phyloP scores from a whole-genome alignment of 2,888 invertebrate species.

The Xylocampa areola region DNA sequence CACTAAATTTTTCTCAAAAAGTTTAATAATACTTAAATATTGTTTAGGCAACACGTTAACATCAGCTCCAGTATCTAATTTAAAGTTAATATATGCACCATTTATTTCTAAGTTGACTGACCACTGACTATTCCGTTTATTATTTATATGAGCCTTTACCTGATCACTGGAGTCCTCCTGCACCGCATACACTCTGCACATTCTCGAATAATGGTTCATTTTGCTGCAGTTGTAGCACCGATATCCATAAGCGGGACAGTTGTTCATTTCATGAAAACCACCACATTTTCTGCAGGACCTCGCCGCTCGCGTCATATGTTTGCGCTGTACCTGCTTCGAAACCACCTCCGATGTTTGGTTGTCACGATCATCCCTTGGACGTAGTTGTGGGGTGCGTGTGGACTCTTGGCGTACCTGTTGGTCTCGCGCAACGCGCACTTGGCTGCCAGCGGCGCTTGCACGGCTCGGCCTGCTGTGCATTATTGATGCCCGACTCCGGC shows the following conservation, averaged over 20 bases:
- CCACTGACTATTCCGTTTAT: slow-evolving; percentile 29
- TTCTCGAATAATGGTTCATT: slow-evolving; percentile 43
- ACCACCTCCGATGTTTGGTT: not conserved
- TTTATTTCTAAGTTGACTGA: slow-evolving; percentile 34
- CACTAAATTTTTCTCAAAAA: slow-evolving; percentile 27
- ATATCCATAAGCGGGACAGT: slow-evolving; percentile 46
- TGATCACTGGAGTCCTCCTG: slow-evolving; percentile 41
- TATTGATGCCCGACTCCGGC: too few relatives aligned
- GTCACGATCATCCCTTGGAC: too few relatives aligned
- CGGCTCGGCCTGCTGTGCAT: too few relatives aligned
- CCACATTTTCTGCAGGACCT: slow-evolving; percentile 33
- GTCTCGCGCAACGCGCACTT: too few relatives aligned
- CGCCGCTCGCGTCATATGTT: not conserved
- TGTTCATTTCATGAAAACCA: slow-evolving; percentile 13
- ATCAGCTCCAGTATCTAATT: slow-evolving; percentile 53
- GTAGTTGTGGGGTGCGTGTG: too few relatives aligned
- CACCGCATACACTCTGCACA: slow-evolving; percentile 33
- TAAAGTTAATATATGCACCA: slow-evolving; percentile 34
- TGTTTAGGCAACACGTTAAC: slow-evolving; percentile 46
- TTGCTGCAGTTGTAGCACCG: slow-evolving; percentile 30
- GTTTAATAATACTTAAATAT: slow-evolving; percentile 11
- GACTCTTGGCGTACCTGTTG: too few relatives aligned
- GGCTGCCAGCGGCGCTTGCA: too few relatives aligned
- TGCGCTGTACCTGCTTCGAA: not conserved
- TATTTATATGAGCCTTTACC: slow-evolving; percentile 30